Conservation (phyloP, 2,888 invertebrate genomes). For the Drosophila lacicola region DNA sequence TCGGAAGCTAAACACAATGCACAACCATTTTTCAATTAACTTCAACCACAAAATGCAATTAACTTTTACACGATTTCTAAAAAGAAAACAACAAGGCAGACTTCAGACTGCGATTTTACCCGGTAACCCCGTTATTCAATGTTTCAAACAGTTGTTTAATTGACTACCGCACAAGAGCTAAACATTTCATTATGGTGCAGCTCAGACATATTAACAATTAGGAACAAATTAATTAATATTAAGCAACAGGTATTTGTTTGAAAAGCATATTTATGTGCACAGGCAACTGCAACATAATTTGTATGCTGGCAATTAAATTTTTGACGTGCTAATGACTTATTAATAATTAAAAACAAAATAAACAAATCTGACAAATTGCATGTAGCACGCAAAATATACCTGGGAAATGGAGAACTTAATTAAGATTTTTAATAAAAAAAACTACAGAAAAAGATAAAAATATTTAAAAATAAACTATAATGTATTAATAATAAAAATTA, state of each 20-base stretch:
- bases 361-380: slow-evolving; percentile 19
- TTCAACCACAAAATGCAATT: slow-evolving; percentile 63
- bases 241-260: slow-evolving; percentile 22
- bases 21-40: slow-evolving; percentile 61
- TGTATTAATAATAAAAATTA: neutral
- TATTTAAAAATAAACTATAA: neutral
- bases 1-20: slow-evolving; percentile 28
- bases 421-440: neutral
- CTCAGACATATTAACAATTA: slow-evolving; percentile 42
- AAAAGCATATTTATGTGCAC: slow-evolving; percentile 6
- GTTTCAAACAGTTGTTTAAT: slow-evolving; percentile 36
- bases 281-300: slow-evolving; percentile 31
- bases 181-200: slow-evolving; percentile 22
- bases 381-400: slow-evolving; percentile 17
- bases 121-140: slow-evolving; percentile 64
- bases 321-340: slow-evolving; percentile 33
- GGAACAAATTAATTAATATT: slow-evolving; percentile 22
- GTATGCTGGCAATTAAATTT: slow-evolving; percentile 8
- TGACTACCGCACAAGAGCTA: slow-evolving; percentile 18
- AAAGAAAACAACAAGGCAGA: slow-evolving; percentile 58
- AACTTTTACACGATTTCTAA: slow-evolving; percentile 76
- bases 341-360: slow-evolving; percentile 11
- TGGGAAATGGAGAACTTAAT: slow-evolving; percentile 11
- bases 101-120: slow-evolving; percentile 28
- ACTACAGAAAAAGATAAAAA: neutral